phyloP scores from a whole-genome alignment of 2,113 vertebrate genomes.

The Geococcyx californianus region DNA sequence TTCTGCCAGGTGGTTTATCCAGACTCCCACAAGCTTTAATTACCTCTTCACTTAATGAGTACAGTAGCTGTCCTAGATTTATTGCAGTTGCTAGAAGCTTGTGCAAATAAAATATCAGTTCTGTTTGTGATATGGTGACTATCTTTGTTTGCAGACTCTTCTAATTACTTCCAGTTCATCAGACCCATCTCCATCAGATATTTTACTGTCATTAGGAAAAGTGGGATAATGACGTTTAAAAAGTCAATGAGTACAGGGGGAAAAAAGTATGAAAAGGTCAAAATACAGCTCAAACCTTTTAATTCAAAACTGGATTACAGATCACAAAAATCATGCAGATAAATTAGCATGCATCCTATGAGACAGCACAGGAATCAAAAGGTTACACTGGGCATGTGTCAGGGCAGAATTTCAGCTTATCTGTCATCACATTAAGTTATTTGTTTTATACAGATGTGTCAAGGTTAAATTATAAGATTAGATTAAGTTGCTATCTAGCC shows the following conservation, averaged over 20 bases:
- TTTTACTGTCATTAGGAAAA: slow-evolving; percentile 69
- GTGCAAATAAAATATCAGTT: slow-evolving; percentile 66
- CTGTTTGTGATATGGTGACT: slow-evolving; percentile 61
- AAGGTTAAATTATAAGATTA: background rate
- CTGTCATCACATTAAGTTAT: background rate
- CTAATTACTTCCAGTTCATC: slow-evolving; percentile 76
- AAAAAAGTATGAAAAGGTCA: slow-evolving; percentile 10
- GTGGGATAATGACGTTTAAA: slow-evolving; percentile 50
- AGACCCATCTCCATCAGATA: slow-evolving; percentile 64
- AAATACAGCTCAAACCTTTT: slow-evolving; percentile 3
- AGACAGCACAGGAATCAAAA: background rate
- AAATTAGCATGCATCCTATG: background rate
- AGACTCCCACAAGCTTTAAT: slow-evolving; percentile 60
- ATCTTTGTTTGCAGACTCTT: slow-evolving; percentile 70
- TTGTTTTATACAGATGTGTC: background rate
- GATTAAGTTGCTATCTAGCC: background rate
- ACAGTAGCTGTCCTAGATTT: slow-evolving; percentile 67
- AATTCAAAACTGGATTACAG: slow-evolving; percentile 10
- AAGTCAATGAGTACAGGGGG: slow-evolving; percentile 17
- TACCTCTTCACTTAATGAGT: slow-evolving; percentile 56
- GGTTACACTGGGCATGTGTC: background rate
- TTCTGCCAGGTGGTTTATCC: slow-evolving; percentile 32
- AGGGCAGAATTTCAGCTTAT: background rate
- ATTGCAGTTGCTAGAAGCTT: slow-evolving; percentile 43
- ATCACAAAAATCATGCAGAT: background rate